phyloP scores from a whole-genome alignment of 2,113 vertebrate genomes.

The Carassius carassius region DNA sequence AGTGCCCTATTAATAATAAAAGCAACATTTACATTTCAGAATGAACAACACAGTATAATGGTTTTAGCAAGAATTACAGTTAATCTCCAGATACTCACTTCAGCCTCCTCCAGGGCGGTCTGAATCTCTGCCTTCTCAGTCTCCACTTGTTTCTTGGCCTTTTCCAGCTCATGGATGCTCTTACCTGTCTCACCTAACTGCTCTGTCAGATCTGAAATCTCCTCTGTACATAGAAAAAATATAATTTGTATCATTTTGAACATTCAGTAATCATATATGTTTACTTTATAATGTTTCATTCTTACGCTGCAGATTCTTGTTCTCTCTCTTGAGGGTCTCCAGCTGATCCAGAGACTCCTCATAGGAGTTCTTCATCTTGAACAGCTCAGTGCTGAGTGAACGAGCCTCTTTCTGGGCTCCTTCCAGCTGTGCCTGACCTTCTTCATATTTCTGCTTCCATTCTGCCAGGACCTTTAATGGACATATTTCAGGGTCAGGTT shows the following conservation, averaged over 20 bases:
- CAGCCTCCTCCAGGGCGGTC: conserved; percentile 55
- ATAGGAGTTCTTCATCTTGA: conserved; percentile 85
- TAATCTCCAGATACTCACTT: conserved; percentile 29
- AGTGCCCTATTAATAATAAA: conserved; percentile 62
- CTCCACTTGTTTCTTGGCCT: conserved; percentile 76
- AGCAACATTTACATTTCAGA: background rate
- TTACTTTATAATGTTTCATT: too few species aligned
- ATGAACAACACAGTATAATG: background rate
- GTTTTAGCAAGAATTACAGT: background rate
- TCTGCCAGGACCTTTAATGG: conserved; percentile 48
- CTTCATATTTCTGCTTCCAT: conserved; percentile 53
- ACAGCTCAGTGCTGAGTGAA: conserved; percentile 80
- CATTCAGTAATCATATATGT: too few species aligned
- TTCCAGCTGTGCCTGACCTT: conserved; percentile 76
- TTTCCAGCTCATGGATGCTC: conserved; percentile 81
- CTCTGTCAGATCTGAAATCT: conserved; percentile 57
- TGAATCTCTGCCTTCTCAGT: conserved; percentile 56
- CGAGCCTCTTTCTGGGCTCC: conserved; percentile 79
- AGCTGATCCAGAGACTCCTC: conserved; percentile 73
- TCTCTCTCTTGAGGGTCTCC: conserved; percentile 62
- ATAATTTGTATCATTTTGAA: too few species aligned
- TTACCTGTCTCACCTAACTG: conserved; percentile 74
- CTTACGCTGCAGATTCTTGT: conserved; percentile 55
- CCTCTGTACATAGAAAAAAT: conserved; percentile 23
- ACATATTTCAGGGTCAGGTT: too few species aligned